phyloP scores from a whole-genome alignment of 2,888 invertebrate species.

The Rhamphomyia laevipes region DNA sequence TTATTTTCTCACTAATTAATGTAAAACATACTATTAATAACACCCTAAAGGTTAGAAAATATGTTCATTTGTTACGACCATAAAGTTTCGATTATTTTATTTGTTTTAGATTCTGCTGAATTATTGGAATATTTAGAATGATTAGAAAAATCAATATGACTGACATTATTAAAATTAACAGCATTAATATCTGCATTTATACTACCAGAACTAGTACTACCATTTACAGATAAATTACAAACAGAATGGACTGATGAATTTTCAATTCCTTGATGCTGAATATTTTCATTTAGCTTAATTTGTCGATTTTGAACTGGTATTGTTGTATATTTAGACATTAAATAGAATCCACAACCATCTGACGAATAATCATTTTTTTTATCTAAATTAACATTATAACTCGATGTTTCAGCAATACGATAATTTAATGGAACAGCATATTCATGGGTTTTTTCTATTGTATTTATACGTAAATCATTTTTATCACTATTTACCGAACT shows the following conservation, averaged over 20 bases:
- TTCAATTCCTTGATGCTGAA: not conserved
- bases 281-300: not conserved
- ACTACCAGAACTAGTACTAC: not conserved
- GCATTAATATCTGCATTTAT: not conserved
- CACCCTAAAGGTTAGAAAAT: no score
- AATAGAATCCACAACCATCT: not conserved
- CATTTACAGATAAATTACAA: not conserved
- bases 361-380: not conserved
- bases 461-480: conserved; percentile 8
- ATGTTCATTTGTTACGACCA: not conserved
- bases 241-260: not conserved
- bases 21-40: no score
- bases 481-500: conserved; percentile 6
- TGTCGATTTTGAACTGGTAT: not conserved
- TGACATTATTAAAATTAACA: not conserved
- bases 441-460: conserved; percentile 21
- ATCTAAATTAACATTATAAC: not conserved
- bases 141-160: not conserved
- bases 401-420: conserved; percentile 17
- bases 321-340: not conserved
- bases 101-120: not conserved
- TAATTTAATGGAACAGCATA: conserved; percentile 35
- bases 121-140: not conserved
- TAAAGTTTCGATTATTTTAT: not conserved
- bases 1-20: no score